Evolutionary conservation across 2,113 vertebrate species (phyloP).

Genomic region (Galeopterus variegatus): DNA sequence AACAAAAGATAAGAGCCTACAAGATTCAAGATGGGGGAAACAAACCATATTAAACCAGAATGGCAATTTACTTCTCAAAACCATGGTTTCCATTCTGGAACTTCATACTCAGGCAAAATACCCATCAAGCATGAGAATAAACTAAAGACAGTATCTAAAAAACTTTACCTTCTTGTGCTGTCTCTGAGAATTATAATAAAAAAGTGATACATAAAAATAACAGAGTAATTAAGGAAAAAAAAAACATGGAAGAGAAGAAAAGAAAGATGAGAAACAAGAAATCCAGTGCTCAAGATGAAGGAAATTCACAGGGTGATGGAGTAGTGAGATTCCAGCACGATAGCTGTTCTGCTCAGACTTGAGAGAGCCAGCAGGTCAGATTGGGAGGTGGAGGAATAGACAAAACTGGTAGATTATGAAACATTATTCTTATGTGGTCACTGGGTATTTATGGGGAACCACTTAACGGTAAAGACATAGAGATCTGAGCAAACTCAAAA

Average conservation of each 20-base stretch:
- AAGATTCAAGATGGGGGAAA: neutral
- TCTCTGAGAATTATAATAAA: neutral
- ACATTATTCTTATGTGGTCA: neutral
- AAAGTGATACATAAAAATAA: neutral
- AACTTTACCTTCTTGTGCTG: too few relatives aligned
- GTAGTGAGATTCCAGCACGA: too few relatives aligned
- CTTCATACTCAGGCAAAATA: neutral
- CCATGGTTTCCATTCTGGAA: neutral
- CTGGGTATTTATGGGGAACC: too few relatives aligned
- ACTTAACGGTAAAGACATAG: neutral
- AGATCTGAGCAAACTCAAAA: neutral
- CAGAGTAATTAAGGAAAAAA: neutral
- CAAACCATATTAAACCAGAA: neutral
- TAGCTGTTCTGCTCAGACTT: neutral
- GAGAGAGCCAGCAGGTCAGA: neutral
- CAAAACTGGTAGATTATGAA: neutral
- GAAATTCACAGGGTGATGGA: neutral
- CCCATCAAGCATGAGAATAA: neutral
- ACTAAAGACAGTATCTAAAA: neutral
- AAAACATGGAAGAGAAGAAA: neutral
- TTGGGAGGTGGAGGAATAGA: neutral
- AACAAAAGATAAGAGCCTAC: neutral
- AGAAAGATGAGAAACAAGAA: neutral
- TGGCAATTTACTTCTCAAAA: neutral
- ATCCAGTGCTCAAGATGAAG: neutral